Percentiles rank a stretch among this genome's conserved stretches.
phyloP scores from a whole-genome alignment of 2,888 invertebrate species.

The Drosophila imparisetae region DNA sequence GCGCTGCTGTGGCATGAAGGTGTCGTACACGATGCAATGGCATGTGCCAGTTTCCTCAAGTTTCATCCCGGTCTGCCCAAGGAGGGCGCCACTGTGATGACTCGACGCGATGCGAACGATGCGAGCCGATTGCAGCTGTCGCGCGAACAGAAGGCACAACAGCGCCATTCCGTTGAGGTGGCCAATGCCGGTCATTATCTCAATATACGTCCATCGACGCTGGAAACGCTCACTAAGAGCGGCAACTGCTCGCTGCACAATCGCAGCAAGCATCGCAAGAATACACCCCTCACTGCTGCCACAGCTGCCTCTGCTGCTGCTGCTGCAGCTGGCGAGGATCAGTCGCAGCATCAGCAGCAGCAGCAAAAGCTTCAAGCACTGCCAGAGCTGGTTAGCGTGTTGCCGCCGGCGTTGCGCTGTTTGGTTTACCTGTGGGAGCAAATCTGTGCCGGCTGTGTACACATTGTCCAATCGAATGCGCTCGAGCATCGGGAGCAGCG shows the following conservation, averaged over 20 bases:
- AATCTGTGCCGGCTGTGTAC: conserved; percentile 88
- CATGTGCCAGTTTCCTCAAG: conserved; percentile 97
- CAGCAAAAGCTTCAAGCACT: conserved; percentile 83
- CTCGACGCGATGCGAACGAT: conserved; percentile 85
- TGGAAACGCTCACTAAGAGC: conserved; percentile 91
- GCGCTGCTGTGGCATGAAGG: conserved; percentile 99
- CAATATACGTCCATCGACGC: conserved; percentile 91
- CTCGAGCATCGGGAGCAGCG: conserved; percentile 81
- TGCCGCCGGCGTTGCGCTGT: conserved; percentile 95
- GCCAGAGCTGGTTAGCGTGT: conserved; percentile 87
- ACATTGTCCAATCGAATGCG: conserved; percentile 86
- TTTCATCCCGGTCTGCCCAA: conserved; percentile 95
- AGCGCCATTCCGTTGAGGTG: conserved; percentile 96
- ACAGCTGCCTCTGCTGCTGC: not conserved
- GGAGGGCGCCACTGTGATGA: conserved; percentile 90
- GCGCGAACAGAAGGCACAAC: conserved; percentile 88
- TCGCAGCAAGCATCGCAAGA: conserved; percentile 87
- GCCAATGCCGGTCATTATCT: conserved; percentile 89
- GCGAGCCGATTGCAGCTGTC: conserved; percentile 76
- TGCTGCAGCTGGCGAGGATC: conserved; percentile 38
- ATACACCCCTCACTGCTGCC: conserved; percentile 23
- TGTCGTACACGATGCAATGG: conserved; percentile 98
- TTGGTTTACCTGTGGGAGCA: conserved; percentile 96
- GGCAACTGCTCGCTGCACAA: conserved; percentile 92
- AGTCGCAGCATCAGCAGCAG: conserved; percentile 48